phyloP scores from a whole-genome alignment of 2,113 vertebrate genomes.

The Epinephelus fuscoguttatus region DNA sequence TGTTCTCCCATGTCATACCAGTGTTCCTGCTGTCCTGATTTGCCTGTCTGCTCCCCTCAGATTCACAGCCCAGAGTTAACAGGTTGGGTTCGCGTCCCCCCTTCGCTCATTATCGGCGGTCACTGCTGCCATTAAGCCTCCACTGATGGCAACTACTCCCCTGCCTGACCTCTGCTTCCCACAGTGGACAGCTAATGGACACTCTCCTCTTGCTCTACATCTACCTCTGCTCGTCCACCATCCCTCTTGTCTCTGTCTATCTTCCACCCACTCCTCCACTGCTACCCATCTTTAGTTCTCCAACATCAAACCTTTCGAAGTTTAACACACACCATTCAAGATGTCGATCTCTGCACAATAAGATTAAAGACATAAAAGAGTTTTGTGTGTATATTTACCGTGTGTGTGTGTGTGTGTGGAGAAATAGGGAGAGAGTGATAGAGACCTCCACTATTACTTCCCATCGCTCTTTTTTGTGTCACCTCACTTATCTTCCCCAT shows the following conservation, averaged over 20 bases:
- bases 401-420: not conserved
- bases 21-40: constrained; percentile 37
- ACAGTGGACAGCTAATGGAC: constrained; percentile 63
- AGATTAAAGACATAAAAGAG: not conserved
- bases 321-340: not conserved
- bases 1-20: constrained; percentile 33
- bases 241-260: not conserved
- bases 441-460: constrained; percentile 22
- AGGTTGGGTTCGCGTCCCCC: constrained; percentile 49
- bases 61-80: constrained; percentile 38
- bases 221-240: constrained; percentile 7
- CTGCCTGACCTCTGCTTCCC: constrained; percentile 54
- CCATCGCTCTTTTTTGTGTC: constrained; percentile 30
- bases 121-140: constrained; percentile 48
- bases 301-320: constrained; percentile 17
- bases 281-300: not conserved
- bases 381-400: not conserved
- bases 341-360: constrained; percentile 4
- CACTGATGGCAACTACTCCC: constrained; percentile 36
- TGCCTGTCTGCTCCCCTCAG: constrained; percentile 35
- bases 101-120: constrained; percentile 46
- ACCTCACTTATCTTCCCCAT: constrained; percentile 42
- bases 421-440: constrained; percentile 6
- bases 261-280: constrained; percentile 28
- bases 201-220: constrained; percentile 10